Conservation (phyloP, 2,888 invertebrate genomes). For the Trypoxylon attenuatum region DNA sequence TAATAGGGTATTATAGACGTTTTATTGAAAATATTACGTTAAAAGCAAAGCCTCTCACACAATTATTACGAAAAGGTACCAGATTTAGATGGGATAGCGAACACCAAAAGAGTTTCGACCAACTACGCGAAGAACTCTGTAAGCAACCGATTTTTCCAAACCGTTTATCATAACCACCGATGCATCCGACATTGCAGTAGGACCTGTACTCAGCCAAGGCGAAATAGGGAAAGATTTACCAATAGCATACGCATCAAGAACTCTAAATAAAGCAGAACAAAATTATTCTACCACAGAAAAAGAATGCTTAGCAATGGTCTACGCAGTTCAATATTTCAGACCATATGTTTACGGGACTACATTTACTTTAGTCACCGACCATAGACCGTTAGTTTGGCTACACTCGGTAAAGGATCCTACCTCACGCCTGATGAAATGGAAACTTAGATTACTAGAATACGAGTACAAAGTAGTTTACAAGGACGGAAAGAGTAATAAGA, state of each 20-base stretch:
- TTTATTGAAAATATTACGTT: background rate
- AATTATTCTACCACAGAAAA: slow-evolving; percentile 5
- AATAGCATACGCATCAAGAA: background rate
- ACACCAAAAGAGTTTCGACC: background rate
- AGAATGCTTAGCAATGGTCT: slow-evolving; percentile 3
- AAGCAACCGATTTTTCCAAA: background rate
- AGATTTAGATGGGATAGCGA: background rate
- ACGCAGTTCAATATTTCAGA: background rate
- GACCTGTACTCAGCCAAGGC: background rate
- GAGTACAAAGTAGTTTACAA: background rate
- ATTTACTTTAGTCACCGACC: background rate
- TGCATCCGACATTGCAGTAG: no score
- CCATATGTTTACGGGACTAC: background rate
- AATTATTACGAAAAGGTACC: background rate
- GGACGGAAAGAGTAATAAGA: background rate
- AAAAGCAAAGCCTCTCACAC: background rate
- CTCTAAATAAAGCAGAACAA: background rate
- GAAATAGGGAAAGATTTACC: background rate
- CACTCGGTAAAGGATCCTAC: background rate
- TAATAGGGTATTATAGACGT: slow-evolving; percentile 5
- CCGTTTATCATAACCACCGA: background rate
- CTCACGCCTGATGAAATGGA: background rate
- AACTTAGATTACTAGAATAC: background rate
- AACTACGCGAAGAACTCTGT: background rate
- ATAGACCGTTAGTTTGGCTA: background rate